A percentile compares a stretch with the other conserved stretches of the same genome.
phyloP scores from a whole-genome alignment of 2,888 invertebrate species.

The Drosophila demipolita region DNA sequence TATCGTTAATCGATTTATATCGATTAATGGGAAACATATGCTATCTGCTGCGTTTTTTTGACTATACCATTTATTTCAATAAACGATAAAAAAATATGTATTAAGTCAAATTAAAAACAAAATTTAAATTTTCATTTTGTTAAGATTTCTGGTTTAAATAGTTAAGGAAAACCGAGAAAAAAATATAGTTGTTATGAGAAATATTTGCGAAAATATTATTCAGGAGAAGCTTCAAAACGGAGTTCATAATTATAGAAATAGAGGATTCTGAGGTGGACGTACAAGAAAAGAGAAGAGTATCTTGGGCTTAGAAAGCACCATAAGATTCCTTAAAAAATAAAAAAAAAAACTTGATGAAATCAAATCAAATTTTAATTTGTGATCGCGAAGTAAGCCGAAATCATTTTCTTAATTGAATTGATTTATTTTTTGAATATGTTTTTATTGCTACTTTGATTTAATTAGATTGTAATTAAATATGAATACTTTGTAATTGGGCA shows the following conservation, averaged over 20 bases:
- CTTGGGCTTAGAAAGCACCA: neutral
- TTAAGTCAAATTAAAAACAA: neutral
- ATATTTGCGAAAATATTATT: no score
- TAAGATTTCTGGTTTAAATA: neutral
- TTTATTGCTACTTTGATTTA: neutral
- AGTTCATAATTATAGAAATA: neutral
- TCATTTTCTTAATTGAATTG: neutral
- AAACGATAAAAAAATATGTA: neutral
- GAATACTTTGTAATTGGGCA: neutral
- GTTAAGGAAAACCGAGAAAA: neutral
- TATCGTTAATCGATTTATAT: neutral
- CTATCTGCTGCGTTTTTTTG: neutral
- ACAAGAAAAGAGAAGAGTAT: neutral
- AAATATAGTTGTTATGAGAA: neutral
- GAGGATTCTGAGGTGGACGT: neutral
- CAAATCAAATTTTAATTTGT: neutral
- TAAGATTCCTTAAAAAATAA: neutral
- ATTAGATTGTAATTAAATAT: neutral
- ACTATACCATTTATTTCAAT: neutral
- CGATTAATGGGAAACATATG: no score
- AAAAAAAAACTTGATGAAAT: neutral
- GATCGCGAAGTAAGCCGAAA: neutral
- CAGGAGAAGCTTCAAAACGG: neutral
- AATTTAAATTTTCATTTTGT: neutral
- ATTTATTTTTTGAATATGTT: neutral